A percentile compares a stretch with the other conserved stretches of the same genome.
Evolutionary conservation across 2,113 vertebrate genomes (phyloP).

Genomic region (Boulengeromyrus knoepffleri): DNA sequence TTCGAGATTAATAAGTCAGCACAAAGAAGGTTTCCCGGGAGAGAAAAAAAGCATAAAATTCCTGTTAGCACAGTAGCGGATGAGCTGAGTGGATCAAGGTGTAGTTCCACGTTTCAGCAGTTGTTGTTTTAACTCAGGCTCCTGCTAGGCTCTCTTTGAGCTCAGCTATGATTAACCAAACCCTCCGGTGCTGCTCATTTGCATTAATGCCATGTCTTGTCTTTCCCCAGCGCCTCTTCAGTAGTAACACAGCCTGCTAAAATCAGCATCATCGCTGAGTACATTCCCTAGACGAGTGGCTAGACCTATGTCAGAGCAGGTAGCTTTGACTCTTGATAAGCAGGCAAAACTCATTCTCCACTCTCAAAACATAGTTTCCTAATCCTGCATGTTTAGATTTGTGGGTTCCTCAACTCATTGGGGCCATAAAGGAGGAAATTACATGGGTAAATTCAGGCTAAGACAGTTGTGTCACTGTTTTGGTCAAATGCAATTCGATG

Average conservation of each 20-base stretch:
- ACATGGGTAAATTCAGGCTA: not conserved
- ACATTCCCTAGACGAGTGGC: not conserved
- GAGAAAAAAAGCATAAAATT: not conserved
- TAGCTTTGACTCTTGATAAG: not conserved
- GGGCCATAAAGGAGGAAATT: not conserved
- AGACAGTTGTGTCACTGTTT: not conserved
- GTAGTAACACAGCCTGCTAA: not conserved
- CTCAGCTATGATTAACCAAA: slow-evolving; percentile 21
- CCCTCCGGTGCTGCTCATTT: not conserved
- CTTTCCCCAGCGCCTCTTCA: not conserved
- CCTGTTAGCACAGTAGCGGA: slow-evolving; percentile 19
- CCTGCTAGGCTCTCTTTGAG: not conserved
- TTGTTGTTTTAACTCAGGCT: not conserved
- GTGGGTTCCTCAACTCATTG: not conserved
- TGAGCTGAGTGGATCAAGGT: slow-evolving; percentile 32
- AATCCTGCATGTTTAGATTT: not conserved
- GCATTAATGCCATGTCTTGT: not conserved
- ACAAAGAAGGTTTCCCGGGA: not conserved
- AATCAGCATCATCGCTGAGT: not conserved
- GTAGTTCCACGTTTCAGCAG: not conserved
- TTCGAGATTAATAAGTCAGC: not conserved
- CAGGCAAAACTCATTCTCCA: not conserved
- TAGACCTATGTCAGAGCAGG: not conserved
- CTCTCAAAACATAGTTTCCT: not conserved
- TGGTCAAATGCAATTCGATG: not conserved